These are phyloP conservation scores for Corapipo altera DNA, from an alignment of 2,113 vertebrate genomes.

Conservation along the genomic window DNA sequence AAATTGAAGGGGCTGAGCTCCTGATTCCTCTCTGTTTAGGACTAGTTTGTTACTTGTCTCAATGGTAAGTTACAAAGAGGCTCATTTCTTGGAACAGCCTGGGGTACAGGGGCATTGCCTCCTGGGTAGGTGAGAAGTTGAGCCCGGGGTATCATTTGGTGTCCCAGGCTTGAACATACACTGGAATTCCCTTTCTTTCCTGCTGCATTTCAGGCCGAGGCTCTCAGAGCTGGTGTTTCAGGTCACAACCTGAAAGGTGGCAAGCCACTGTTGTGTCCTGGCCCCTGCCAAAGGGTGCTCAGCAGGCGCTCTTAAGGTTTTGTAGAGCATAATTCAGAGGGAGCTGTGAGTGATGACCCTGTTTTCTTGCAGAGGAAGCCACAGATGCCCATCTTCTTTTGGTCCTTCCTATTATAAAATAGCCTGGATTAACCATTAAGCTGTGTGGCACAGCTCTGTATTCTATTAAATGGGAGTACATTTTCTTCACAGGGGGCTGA, in stretches of 20 bases:
- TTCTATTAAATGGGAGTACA: not conserved
- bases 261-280: not conserved
- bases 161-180: not conserved
- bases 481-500: not conserved
- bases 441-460: not conserved
- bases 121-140: not conserved
- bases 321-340: not conserved
- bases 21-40: not conserved
- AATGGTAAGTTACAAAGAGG: not conserved
- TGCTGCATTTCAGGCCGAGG: not conserved
- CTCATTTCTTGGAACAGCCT: not conserved
- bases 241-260: not conserved
- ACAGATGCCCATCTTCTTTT: not conserved
- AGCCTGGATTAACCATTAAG: not conserved
- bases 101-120: not conserved
- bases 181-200: not conserved
- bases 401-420: not conserved
- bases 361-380: not conserved
- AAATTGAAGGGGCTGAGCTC: not conserved
- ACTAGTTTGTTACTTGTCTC: not conserved
- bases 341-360: not conserved
- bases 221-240: not conserved
- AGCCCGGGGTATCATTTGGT: not conserved
- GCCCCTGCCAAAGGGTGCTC: not conserved
- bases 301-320: not conserved